Conservation (phyloP, 1,140 invertebrate species). For the Magallana gigas region DNA sequence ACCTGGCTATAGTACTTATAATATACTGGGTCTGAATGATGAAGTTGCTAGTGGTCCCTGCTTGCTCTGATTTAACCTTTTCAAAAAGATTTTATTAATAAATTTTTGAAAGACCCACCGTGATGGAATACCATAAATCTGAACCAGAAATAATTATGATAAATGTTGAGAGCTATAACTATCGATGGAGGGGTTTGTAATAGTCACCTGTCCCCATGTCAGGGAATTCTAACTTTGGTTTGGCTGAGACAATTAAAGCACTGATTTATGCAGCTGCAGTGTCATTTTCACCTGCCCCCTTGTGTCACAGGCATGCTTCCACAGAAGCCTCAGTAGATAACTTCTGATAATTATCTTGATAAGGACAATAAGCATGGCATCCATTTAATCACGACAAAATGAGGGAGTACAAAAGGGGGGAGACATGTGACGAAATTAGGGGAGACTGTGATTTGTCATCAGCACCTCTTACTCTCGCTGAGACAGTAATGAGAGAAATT, state of each 20-base stretch:
- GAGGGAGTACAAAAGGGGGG: conserved; percentile 4
- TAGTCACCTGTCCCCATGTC: neutral
- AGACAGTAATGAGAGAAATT: conserved; percentile 2
- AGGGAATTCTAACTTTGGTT: neutral
- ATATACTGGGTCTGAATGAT: too few relatives aligned
- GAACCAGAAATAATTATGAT: too few relatives aligned
- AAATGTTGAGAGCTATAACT: too few relatives aligned
- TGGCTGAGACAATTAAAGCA: neutral
- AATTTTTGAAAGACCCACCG: too few relatives aligned
- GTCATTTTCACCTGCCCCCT: conserved; percentile 18
- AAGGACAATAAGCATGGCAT: conserved; percentile 25
- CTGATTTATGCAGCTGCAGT: conserved; percentile 26
- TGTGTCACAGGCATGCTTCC: conserved; percentile 4
- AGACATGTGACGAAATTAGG: neutral
- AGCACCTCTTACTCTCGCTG: neutral
- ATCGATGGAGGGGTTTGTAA: neutral
- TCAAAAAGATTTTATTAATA: too few relatives aligned
- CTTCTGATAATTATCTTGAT: conserved; percentile 19
- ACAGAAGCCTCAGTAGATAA: neutral
- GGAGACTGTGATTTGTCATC: conserved; percentile 15
- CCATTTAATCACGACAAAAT: neutral
- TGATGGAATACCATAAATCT: too few relatives aligned
- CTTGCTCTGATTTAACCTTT: too few relatives aligned
- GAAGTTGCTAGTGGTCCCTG: too few relatives aligned
- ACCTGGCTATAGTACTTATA: too few relatives aligned